A percentile compares a stretch with the other conserved stretches of the same genome.
These are phyloP conservation scores for Hymenopus coronatus DNA, from an alignment of 2,888 invertebrate genomes.

Conservation along the genomic window DNA sequence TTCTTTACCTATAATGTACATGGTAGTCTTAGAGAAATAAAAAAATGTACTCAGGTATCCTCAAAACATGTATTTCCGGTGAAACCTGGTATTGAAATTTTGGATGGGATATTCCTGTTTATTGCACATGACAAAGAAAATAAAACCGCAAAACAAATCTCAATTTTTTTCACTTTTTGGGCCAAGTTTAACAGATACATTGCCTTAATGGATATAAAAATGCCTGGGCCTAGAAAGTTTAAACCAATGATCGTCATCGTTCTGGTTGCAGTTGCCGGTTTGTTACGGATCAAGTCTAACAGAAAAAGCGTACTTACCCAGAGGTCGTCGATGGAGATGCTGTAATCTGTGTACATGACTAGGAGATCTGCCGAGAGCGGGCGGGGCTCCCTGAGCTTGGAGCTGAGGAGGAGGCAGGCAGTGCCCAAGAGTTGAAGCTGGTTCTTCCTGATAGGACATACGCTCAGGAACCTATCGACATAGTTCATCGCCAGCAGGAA, in stretches of 20 bases:
- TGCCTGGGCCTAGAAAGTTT: too few relatives aligned
- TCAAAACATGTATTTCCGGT: too few relatives aligned
- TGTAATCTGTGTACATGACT: slow-evolving; percentile 91
- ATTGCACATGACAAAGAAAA: too few relatives aligned
- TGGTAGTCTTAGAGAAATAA: too few relatives aligned
- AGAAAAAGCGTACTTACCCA: slow-evolving; percentile 66
- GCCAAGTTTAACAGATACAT: not conserved
- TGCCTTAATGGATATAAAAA: not conserved
- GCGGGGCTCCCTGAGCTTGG: slow-evolving; percentile 85
- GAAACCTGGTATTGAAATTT: too few relatives aligned
- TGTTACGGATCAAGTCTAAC: not conserved
- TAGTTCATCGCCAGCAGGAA: slow-evolving; percentile 90
- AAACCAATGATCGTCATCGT: not conserved
- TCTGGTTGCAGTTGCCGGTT: not conserved
- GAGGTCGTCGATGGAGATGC: slow-evolving; percentile 80
- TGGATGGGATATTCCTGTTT: too few relatives aligned
- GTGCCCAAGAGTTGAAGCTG: slow-evolving; percentile 91
- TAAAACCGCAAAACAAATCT: too few relatives aligned
- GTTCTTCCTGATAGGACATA: slow-evolving; percentile 76
- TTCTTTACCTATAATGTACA: too few relatives aligned
- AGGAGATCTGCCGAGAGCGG: slow-evolving; percentile 78
- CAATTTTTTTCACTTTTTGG: too few relatives aligned
- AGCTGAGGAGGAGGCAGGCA: slow-evolving; percentile 87
- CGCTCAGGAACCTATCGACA: slow-evolving; percentile 89
- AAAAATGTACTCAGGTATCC: too few relatives aligned